phyloP scores from a whole-genome alignment of 1,140 invertebrate genomes.

The Wiebesia pumilae region DNA sequence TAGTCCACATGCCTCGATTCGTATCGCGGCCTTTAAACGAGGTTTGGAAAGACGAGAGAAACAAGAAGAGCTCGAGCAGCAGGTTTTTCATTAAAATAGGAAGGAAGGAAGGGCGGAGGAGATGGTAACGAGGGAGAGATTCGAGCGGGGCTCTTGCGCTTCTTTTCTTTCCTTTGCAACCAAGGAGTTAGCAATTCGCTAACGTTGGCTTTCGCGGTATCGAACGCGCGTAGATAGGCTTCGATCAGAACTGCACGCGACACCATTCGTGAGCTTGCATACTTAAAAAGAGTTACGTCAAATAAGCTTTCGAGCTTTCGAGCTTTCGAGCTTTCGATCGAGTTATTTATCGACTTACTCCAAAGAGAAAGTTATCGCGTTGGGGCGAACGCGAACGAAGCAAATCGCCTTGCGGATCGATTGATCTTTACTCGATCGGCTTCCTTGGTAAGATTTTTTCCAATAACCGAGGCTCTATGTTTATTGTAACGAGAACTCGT shows the following conservation, averaged over 20 bases:
- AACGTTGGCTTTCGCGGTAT: background rate
- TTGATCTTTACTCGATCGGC: no score
- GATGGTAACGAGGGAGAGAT: background rate
- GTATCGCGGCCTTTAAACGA: conserved; percentile 1
- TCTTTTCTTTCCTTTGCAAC: background rate
- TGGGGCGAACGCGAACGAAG: no score
- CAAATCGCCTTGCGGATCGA: no score
- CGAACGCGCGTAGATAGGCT: background rate
- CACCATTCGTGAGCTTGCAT: conserved; percentile 38
- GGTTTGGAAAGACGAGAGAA: background rate
- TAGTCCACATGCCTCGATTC: conserved; percentile 22
- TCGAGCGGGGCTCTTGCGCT: no score
- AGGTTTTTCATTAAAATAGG: conserved; percentile 43
- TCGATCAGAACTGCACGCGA: conserved; percentile 39
- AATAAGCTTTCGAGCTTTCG: conserved; percentile 40
- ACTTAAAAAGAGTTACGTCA: conserved; percentile 17
- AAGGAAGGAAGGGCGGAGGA: background rate
- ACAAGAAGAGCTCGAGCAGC: no score
- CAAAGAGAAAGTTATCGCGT: background rate
- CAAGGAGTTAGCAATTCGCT: background rate
- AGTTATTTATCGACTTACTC: conserved; percentile 31
- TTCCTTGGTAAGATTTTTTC: no score
- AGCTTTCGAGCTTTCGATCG: background rate
- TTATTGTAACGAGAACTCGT: no score
- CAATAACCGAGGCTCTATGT: no score